Evolutionary conservation across 2,113 vertebrate genomes (phyloP).

Genomic region (Dolichallabes microphthalmus): DNA sequence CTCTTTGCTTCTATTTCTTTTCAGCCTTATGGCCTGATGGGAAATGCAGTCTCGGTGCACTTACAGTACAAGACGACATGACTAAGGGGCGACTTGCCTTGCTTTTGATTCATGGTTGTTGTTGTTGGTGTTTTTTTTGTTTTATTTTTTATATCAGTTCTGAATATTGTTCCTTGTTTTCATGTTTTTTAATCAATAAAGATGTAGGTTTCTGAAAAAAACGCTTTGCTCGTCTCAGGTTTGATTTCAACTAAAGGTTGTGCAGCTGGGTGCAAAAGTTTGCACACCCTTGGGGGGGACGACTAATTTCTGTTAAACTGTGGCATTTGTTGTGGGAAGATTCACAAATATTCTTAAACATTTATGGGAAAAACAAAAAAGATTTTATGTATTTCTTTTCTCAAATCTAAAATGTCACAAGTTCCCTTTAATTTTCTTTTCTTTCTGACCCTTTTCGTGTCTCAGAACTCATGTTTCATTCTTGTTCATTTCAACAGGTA

Average conservation of each 20-base stretch:
- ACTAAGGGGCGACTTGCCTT: constrained; percentile 58
- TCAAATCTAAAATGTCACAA: too few relatives aligned
- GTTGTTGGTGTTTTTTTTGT: neutral
- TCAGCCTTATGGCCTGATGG: neutral
- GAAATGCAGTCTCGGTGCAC: constrained; percentile 22
- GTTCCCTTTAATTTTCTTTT: neutral
- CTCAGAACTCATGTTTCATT: neutral
- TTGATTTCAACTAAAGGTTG: neutral
- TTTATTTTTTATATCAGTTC: constrained; percentile 38
- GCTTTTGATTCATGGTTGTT: constrained; percentile 40
- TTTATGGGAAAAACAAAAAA: neutral
- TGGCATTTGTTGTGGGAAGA: neutral
- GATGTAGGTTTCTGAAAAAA: constrained; percentile 42
- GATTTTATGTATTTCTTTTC: neutral
- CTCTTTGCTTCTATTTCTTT: too few relatives aligned
- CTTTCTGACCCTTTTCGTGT: neutral
- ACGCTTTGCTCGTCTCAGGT: constrained; percentile 35
- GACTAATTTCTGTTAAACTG: neutral
- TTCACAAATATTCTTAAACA: neutral
- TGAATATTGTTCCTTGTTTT: constrained; percentile 54
- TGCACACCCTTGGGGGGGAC: too few relatives aligned
- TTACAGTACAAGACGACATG: neutral
- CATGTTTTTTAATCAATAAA: constrained; percentile 54
- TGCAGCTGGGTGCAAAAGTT: neutral
- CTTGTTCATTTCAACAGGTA: too few relatives aligned